Evolutionary conservation across 2,797 vertebrate species (phyloP), one percentile per base, ranked within the genome.

Genomic region (Acipenser ruthenus): DNA sequence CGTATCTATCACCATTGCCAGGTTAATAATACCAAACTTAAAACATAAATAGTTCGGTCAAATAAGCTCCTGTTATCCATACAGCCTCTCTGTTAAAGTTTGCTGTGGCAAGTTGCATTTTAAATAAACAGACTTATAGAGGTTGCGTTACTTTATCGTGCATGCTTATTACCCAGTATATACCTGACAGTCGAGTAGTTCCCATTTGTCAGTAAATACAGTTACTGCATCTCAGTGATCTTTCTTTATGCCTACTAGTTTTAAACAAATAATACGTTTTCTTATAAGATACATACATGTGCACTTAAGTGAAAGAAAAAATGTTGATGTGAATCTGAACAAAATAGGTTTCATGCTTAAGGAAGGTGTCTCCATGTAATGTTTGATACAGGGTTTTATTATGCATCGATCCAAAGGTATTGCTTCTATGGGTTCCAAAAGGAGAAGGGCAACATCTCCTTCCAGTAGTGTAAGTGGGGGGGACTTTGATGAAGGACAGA

Each of bases 391-490:
- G 12, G 8, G 10, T 13, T 58, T 6, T 15, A 48, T 64, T 50
- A 10, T 53, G 50, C 15, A 61, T 65, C 68, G 50, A 63, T 70
- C 49, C 58, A 48, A 66, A 73, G 72, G 64, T 65, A 48, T 73
- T 77, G 82, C 71, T 92, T 80, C 82, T 79, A 96, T 99, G 96
- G 95, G 93, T 83, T 95, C 95, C 80, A 99, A 99, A 88, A 90
- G 96, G 80, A 93, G 93, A 90, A 92, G 95, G 85, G 91, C 96
- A 58, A 96, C 94, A 6, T 99, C 97, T 60, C 97, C 96, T 69
- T 97, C 95, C 73, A 98, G 96, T 86, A 99, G 96, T 73, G 85
- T 95, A 84, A 99, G 96, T 8, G 94, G 93, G 72, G 97, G 97
- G 74, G 96, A 99, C 80, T 96, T 98, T 80, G 97, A 98, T 50